Evolutionary conservation across 2,888 invertebrate genomes (phyloP), one percentile per base, ranked within the genome.

Genomic region (Candidula unifasciata): DNA sequence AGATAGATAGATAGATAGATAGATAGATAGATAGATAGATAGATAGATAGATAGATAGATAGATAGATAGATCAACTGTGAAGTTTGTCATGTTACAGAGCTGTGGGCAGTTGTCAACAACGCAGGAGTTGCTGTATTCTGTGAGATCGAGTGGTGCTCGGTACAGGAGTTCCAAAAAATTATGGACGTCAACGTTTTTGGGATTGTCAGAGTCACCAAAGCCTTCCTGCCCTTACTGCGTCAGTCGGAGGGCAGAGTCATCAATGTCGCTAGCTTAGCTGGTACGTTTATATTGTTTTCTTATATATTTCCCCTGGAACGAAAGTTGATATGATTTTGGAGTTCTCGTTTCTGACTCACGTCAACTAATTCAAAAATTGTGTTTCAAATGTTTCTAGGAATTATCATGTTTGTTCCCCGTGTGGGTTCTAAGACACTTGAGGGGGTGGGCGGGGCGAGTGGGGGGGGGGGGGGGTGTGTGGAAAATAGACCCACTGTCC

Each of bases 31-130:
- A 44, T 44, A 44, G 44, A 44, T 44, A 13, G 13, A 44, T 44
- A 44, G 44, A 44, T 44, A 44, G 6, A 44, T 44, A 10, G 44
- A 44, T 44, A 10, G 44, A 44, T 1, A 10, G 44, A 0, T n/a
- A 44, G 44, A 44, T 13, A 44, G 44, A 44, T 44, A 44, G 44
- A 44, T 44, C 44, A 44, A 44, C 44, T 44, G 44, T 13, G 0
- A 44, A 10, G 44, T 44, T 44, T 33, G n/a, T 30, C 21, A 5
- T 5, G 44, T 44, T 74, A 0, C 88, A 92, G 92, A 85, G 18
- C 83, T 92, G 44, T 92, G 92, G 92, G 92, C 91, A 0, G 86
- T 92, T 30, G 91, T 92, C 16, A 92, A 92, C 87, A 92, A 92
- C 83, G 92, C 92, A 24, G 92, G 92, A 1, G 88, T 92, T 6